A percentile compares a stretch with the other conserved stretches of the same genome.
These are phyloP conservation scores for Struthidea cinerea DNA, from an alignment of 2,113 vertebrate species.

Conservation along the genomic window DNA sequence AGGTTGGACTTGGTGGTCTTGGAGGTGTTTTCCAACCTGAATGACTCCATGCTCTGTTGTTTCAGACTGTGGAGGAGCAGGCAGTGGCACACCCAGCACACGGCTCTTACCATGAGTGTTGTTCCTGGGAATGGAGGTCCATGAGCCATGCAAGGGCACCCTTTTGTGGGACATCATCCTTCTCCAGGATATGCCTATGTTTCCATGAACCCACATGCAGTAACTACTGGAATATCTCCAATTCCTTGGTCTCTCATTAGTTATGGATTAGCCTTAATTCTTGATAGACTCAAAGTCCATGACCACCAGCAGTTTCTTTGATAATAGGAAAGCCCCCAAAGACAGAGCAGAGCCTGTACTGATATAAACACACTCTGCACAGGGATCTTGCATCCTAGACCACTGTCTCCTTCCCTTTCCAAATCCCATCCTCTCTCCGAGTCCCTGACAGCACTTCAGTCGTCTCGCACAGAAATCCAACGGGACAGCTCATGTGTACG, in stretches of 20 bases:
- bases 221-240: background rate
- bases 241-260: background rate
- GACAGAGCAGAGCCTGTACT: background rate
- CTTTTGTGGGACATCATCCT: accelerated
- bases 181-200: background rate
- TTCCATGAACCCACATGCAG: accelerated
- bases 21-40: background rate
- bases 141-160: accelerated
- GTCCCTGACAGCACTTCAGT: background rate
- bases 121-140: background rate
- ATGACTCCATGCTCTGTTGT: too few relatives aligned
- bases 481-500: background rate
- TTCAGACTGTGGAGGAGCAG: background rate
- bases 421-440: background rate
- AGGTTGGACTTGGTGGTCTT: background rate
- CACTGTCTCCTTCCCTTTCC: background rate
- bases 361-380: background rate
- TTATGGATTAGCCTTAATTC: accelerated
- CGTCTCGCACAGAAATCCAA: background rate
- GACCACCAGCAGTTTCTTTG: background rate
- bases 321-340: background rate
- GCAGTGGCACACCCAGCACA: accelerated
- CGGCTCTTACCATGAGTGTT: accelerated
- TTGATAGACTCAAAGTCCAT: too few relatives aligned
- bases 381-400: background rate